Evolutionary conservation across 2,888 invertebrate genomes (phyloP).

Genomic region (Hirtodrosophila histrioides): DNA sequence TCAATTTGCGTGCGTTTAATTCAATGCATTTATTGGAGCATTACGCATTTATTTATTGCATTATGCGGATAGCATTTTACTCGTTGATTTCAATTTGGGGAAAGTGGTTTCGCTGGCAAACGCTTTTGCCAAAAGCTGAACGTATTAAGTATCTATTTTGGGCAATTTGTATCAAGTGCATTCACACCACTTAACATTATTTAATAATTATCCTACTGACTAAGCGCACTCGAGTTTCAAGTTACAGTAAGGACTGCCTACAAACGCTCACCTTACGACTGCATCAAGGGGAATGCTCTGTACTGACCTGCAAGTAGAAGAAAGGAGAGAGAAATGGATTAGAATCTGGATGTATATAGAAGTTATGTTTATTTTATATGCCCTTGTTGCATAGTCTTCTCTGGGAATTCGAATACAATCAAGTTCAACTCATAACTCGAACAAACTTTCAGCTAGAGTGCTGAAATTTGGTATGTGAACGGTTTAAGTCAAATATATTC

Average conservation of each 20-base stretch:
- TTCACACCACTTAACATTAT: conserved; percentile 36
- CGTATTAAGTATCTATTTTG: conserved; percentile 33
- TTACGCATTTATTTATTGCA: conserved; percentile 53
- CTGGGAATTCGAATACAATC: no score
- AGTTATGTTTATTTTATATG: no score
- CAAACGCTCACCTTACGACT: background rate
- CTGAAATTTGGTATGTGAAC: no score
- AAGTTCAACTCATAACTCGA: no score
- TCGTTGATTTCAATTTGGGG: conserved; percentile 20
- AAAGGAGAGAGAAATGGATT: background rate
- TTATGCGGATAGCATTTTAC: conserved; percentile 29
- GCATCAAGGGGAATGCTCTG: background rate
- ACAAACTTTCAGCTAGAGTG: no score
- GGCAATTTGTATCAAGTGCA: conserved; percentile 36
- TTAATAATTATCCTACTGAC: conserved; percentile 24
- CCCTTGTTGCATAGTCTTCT: no score
- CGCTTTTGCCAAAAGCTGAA: background rate
- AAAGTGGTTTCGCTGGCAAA: no score
- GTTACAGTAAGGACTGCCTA: conserved; percentile 18
- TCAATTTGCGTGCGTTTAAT: conserved; percentile 51
- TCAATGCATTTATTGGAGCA: conserved; percentile 51
- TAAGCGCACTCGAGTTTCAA: conserved; percentile 1
- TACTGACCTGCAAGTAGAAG: conserved; percentile 39
- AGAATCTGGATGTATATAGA: no score
- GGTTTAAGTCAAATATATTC: no score